phyloP scores from a whole-genome alignment of 1,140 invertebrate species.

The Anastrepha ludens region DNA sequence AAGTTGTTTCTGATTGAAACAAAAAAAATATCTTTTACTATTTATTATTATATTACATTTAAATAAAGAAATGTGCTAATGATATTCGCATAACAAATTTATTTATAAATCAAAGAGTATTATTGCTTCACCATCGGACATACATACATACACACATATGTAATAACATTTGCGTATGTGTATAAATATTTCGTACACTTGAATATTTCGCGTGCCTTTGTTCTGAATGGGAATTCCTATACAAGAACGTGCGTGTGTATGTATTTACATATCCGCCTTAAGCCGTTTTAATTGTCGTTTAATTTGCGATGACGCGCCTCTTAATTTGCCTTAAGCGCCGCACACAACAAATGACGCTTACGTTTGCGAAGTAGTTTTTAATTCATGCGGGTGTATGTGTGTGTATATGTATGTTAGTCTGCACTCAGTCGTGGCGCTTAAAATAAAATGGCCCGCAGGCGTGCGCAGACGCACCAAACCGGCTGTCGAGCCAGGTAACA shows the following conservation, averaged over 20 bases:
- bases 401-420: no score
- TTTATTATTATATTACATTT: background rate
- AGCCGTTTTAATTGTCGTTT: background rate
- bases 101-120: no score
- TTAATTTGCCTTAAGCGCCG: slow-evolving; percentile 34
- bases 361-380: background rate
- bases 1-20: no score
- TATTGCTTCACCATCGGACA: background rate
- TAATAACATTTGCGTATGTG: background rate
- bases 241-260: background rate
- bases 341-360: background rate
- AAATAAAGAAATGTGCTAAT: background rate
- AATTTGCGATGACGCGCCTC: slow-evolving; percentile 15
- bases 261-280: slow-evolving; percentile 13
- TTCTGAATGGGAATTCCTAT: background rate
- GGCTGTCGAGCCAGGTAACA: background rate
- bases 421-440: background rate
- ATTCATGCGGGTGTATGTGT: no score
- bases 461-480: background rate
- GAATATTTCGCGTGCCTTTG: background rate
- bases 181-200: background rate
- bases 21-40: no score
- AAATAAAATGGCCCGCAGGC: background rate
- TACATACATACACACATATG: background rate
- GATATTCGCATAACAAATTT: background rate